Conservation (phyloP, 2,113 vertebrate species). For the Setophaga coronata region DNA sequence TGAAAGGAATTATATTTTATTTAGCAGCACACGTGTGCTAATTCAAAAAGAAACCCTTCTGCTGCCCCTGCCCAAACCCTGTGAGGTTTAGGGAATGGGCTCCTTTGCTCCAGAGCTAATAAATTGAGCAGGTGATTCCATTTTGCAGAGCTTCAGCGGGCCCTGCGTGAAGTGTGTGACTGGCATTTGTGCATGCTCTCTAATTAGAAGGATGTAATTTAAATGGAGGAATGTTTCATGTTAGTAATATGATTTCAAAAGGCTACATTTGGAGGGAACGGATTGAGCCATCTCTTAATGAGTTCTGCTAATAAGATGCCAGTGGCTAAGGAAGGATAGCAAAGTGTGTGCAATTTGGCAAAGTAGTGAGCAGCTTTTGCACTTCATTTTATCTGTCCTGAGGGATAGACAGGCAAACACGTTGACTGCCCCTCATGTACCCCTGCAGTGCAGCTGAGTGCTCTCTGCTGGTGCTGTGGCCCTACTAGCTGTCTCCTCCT, state of each 20-base stretch:
- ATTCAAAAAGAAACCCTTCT: constrained; percentile 27
- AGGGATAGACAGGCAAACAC: constrained; percentile 16
- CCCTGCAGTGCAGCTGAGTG: not conserved
- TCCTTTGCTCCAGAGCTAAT: constrained; percentile 14
- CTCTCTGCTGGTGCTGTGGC: not conserved
- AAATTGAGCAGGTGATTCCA: constrained; percentile 5
- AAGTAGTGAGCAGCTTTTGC: constrained; percentile 31
- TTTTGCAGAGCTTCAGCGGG: constrained; percentile 39
- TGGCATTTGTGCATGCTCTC: constrained; percentile 41
- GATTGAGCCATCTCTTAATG: constrained; percentile 44
- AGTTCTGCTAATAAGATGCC: constrained; percentile 37
- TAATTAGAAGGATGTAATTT: constrained; percentile 44
- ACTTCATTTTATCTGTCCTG: constrained; percentile 34
- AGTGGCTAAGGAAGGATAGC: constrained; percentile 43
- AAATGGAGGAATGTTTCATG: constrained; percentile 41
- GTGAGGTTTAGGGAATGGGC: not conserved
- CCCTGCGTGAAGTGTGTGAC: constrained; percentile 10
- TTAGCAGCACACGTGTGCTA: constrained; percentile 7
- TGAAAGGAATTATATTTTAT: constrained; percentile 54
- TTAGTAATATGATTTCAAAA: constrained; percentile 55
- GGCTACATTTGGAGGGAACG: constrained; percentile 23
- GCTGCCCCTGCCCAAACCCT: not conserved
- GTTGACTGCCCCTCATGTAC: not conserved
- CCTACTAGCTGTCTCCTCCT: constrained; percentile 76
- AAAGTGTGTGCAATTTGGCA: constrained; percentile 20